These are phyloP conservation scores for Biston stratarius DNA, from an alignment of 2,888 invertebrate species.

Conservation along the genomic window DNA sequence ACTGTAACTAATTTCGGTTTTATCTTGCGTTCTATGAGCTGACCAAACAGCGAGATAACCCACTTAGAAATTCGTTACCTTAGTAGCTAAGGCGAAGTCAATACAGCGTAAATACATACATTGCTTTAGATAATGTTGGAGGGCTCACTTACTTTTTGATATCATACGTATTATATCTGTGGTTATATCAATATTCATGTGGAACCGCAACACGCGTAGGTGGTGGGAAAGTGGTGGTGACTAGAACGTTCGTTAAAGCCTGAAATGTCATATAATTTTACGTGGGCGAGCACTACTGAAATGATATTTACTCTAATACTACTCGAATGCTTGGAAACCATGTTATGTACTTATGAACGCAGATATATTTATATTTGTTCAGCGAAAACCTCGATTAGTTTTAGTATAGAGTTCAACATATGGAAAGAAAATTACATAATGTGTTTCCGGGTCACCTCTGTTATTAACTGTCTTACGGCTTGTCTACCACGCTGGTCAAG, in stretches of 20 bases:
- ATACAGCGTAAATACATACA: constrained; percentile 18
- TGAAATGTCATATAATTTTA: constrained; percentile 17
- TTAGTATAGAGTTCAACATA: neutral
- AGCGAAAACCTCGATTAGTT: neutral
- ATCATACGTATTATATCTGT: neutral
- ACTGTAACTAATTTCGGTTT: constrained; percentile 11
- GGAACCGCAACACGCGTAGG: constrained; percentile 3
- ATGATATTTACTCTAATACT: neutral
- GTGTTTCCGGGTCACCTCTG: neutral
- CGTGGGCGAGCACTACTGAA: constrained; percentile 11
- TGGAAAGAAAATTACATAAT: neutral
- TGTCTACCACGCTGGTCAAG: too few species aligned
- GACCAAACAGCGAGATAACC: constrained; percentile 41
- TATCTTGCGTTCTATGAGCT: constrained; percentile 38
- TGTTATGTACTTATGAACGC: neutral
- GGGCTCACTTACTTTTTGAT: neutral
- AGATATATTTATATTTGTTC: constrained; percentile 1
- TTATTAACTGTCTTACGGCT: too few species aligned
- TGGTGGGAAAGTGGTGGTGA: neutral
- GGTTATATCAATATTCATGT: neutral
- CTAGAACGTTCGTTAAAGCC: constrained; percentile 6
- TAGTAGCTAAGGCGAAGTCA: constrained; percentile 35
- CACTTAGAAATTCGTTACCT: constrained; percentile 37
- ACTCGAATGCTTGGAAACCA: neutral
- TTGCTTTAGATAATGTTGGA: neutral